Evolutionary conservation across 1,140 invertebrate genomes (phyloP), one percentile per base, ranked within the genome.

Genomic region (Parasteatoda tepidariorum): DNA sequence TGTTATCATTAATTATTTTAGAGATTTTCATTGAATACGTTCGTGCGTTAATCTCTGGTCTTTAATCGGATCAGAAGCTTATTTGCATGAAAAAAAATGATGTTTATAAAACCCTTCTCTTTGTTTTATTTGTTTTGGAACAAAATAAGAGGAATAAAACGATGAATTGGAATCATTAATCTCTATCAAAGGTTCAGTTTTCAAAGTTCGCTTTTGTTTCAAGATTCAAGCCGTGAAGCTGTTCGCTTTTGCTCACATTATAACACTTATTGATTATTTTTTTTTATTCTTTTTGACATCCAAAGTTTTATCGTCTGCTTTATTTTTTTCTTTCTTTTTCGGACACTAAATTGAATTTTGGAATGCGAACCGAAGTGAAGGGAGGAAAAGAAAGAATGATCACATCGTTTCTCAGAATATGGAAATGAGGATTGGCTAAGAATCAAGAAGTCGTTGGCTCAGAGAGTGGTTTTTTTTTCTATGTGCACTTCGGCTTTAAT

Each of bases 341-440:
- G 28, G 31, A 31, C 31, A n/a, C 62, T 34, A 66, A 66, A 66
- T 66, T 66, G 62, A 66, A 66, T 66, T 66, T 34, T 22, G 28
- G 4, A 7, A 61, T 22, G 59, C 22, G 62, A 66, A 66, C 6
- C 11, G 62, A 15, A 3, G 4, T 3, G 13, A 24, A 22, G 13
- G n/a, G 15, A 28, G 41, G 34, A 24, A 22, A 26, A 4, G 7
- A 68, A 26, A 24, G 34, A 68, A 68, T 13, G 66, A 68, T 68
- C 18, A 48, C 33, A 38, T 68, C 66, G 34, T 68, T 68, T 68
- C 34, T 41, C 26, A 48, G 66, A 68, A 68, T 68, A 68, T 68
- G 66, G 34, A 68, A 68, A 68, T 68, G 66, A 68, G 34, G n/a
- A 48, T 68, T 68, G 66, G 66, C 38, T 48, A 48, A 48, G 38